Evolutionary conservation across 1,140 invertebrate genomes (phyloP), one percentile per base, ranked within the genome.

Genomic region (Geopemphigus sp.): DNA sequence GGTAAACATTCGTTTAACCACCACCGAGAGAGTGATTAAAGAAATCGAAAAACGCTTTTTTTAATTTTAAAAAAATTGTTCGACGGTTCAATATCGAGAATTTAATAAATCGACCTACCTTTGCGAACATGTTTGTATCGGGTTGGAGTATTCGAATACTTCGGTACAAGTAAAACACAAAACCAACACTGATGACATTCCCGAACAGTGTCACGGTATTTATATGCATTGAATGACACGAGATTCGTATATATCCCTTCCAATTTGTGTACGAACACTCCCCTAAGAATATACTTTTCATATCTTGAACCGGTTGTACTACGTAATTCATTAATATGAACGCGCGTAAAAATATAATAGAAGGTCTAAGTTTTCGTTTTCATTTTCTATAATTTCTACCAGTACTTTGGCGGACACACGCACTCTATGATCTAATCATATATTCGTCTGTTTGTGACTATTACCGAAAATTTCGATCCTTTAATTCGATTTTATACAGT

Each of bases 151-250:
- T 68, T 47, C 5, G 22, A 26, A 22, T 11, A 47, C 12, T 68
- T 47, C 6, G 14, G 11, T 59, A 24, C 10, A 0, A 12, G 10
- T 24, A 19, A 11, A 10, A 17, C n/a, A 68, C 0, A 66, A 24
- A 39, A 66, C 45, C 5, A 68, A 24, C 4, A 59, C 66, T 68
- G 66, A 8, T 68, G 22, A 11, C 8, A 24, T 10, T 10, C 5
- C 8, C 22, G 19, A 66, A 5, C 11, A 10, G 6, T 15, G n/a
- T 39, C n/a, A 17, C 54, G 32, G 56, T 76, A 76, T 76, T 76
- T 76, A 76, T 76, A 59, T n/a, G n/a, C n/a, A n/a, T 19, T 47
- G 19, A 76, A 76, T 24, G n/a, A 11, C 22, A 22, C 22, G 14
- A 5, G 11, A 12, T 39, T 15, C 45, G 19, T 19, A 47, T 2